Base-by-base conservation (phyloP, 1,140 invertebrate genomes). In the Gryon sp. region DNA sequence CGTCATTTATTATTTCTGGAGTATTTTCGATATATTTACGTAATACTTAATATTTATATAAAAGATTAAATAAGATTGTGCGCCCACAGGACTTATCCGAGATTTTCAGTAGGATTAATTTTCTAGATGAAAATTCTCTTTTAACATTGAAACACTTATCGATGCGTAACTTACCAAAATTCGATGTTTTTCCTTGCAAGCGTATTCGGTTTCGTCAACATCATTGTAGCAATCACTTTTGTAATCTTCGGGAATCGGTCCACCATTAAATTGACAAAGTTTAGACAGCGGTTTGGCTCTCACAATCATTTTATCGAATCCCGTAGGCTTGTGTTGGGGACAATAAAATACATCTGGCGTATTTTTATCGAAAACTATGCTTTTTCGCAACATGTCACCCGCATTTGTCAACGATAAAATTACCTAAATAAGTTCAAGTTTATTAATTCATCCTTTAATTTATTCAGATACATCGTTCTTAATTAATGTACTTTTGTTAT, bases 301-400 rank as follows among this genome's bases (percentile, higher is more conserved):
- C 2, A 93, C 92, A 48, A 92, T 92, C 80, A 93, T 89, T 81
- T 93, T 93, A 53, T 92, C 92, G 76, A 92, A 90, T 4, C 91
- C 91, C n/a, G 91, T 92, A 6, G 93, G 93, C 80, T 95, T 95
- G 43, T 94, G 91, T 82, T 93, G 92, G 1, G 94, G 94, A 85
- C 94, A 95, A 82, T 95, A 96, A 85, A 96, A 96, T 0, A 95
- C 93, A 78, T 94, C 93, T 0, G 94, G 94, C 0, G 94, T 95
- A 74, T 94, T 94, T 83, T 95, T 93, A 78, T 96, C 94, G 79
- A 92, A 96, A 16, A 95, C 93, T 72, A 96, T 96, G 18, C 92
- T 93, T 84, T 95, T 95, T 20, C 93, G 85, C 89, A 95, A 91
- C 91, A 95, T 93, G 75, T 95, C 94, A 26, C 92, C 93, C n/a